Conservation (phyloP, 2,888 invertebrate species). For the Harpalus rubripes region DNA sequence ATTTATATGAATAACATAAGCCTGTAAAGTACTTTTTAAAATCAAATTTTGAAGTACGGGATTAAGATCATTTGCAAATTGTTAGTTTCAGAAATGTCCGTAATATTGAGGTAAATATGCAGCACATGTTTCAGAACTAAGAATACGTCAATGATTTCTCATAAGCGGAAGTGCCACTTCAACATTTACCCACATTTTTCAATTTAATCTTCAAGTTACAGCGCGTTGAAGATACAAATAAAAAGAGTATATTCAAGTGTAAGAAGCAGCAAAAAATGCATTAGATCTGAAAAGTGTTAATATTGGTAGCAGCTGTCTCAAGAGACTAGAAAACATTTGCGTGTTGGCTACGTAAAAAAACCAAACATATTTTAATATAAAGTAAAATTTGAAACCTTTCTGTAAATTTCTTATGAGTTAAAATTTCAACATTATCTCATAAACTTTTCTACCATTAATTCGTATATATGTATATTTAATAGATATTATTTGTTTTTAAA, state of each 20-base stretch:
- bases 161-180: conserved; percentile 29
- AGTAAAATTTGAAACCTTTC: too few species aligned
- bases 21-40: too few species aligned
- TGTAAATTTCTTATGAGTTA: too few species aligned
- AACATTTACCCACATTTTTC: conserved; percentile 23
- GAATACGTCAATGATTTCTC: conserved; percentile 31
- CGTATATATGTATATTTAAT: too few species aligned
- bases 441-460: too few species aligned
- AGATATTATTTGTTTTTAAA: too few species aligned
- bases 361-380: not conserved
- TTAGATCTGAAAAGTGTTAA: conserved; percentile 17
- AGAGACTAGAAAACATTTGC: conserved; percentile 3
- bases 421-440: too few species aligned
- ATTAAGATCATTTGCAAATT: not conserved
- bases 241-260: conserved; percentile 28
- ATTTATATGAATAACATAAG: too few species aligned
- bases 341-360: not conserved
- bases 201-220: conserved; percentile 34
- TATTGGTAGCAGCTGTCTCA: conserved; percentile 34
- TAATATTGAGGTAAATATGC: conserved; percentile 16
- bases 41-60: too few species aligned
- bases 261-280: conserved; percentile 29
- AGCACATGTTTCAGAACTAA: not conserved
- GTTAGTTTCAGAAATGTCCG: not conserved
- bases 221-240: conserved; percentile 30